Evolutionary conservation across 2,797 vertebrate species (phyloP).

Genomic region (Poeciliopsis presidionis): DNA sequence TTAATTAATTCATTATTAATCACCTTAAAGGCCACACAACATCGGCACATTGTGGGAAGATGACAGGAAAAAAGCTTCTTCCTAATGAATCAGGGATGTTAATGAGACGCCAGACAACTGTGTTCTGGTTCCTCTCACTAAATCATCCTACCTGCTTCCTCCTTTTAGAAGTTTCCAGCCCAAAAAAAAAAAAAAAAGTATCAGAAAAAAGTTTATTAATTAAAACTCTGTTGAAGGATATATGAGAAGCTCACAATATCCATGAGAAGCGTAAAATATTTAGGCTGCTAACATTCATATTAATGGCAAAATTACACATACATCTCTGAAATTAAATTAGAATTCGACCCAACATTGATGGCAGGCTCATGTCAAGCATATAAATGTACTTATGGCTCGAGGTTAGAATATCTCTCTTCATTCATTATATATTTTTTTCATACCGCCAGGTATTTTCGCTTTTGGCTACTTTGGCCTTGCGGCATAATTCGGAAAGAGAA

Average conservation of each 20-base stretch:
- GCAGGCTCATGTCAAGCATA: conserved; percentile 84
- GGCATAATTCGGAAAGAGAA: conserved; percentile 82
- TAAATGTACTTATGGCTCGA: conserved; percentile 85
- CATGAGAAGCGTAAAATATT: conserved; percentile 85
- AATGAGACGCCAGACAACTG: conserved; percentile 70
- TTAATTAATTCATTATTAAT: conserved; percentile 82
- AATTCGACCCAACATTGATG: conserved; percentile 84
- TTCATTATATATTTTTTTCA: conserved; percentile 75
- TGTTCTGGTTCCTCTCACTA: conserved; percentile 65
- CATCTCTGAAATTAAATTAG: conserved; percentile 87
- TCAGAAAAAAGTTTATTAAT: conserved; percentile 84
- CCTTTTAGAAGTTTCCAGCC: conserved; percentile 68
- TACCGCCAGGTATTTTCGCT: conserved; percentile 81
- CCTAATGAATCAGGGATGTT: conserved; percentile 72
- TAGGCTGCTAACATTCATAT: conserved; percentile 84
- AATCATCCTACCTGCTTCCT: conserved; percentile 71
- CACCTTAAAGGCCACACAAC: conserved; percentile 73
- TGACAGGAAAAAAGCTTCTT: conserved; percentile 64
- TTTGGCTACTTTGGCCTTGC: conserved; percentile 80
- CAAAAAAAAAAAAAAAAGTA: conserved; percentile 68
- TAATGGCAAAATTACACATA: conserved; percentile 88
- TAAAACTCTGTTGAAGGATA: conserved; percentile 81
- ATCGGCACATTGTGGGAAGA: conserved; percentile 64
- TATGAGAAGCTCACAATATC: conserved; percentile 83
- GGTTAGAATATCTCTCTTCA: conserved; percentile 85